Base-by-base conservation (phyloP, 2,797 vertebrate species). In the Catharus ustulatus region DNA sequence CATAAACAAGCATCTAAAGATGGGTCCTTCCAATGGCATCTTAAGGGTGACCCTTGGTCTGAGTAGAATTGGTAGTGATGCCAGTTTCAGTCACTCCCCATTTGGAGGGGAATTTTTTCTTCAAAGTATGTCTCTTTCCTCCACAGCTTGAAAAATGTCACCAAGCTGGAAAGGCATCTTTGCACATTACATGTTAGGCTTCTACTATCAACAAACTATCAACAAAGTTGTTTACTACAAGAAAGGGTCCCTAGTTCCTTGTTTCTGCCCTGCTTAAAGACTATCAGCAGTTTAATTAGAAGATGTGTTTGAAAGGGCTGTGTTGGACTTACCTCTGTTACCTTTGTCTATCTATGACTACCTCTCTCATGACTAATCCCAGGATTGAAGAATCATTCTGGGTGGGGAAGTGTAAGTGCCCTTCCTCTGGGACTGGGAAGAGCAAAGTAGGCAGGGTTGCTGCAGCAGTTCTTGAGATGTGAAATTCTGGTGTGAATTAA, bases 361-460 rank as follows among this genome's bases (percentile, higher is more conserved):
- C 57, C 30, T 94, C 67, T 51, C 48, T 62, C 64, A n/a, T 96
- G 90, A 94, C 84, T 96, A 95, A 97, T 91, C n/a, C 38, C 22
- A 24, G 36, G 29, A 27, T 2, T 78, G 69, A 93, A 54, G 48
- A 90, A 23, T 87, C n/a, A 43, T 91, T 72, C 72, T 81, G 92
- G 87, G 82, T 95, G 89, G 90, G 63, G 92, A 80, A 71, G 52
- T 46, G 48, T 46, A 90, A 72, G 75, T 95, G 85, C 77, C 73
- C 59, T 94, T 96, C 71, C 80, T 81, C 71, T 57, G 42, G n/a
- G 45, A 66, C 90, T 61, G 57, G 74, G 67, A 84, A 79, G 89
- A 91, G 63, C 48, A 52, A 66, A 73, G 68, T n/a, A 76, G 80
- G 52, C 63, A 73, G 71, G 49, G 54, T 46, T 13, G 3, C 72